Percentiles rank a stretch among this genome's conserved stretches.
phyloP scores from a whole-genome alignment of 2,113 vertebrate species.

The Emydura subglobosa region DNA sequence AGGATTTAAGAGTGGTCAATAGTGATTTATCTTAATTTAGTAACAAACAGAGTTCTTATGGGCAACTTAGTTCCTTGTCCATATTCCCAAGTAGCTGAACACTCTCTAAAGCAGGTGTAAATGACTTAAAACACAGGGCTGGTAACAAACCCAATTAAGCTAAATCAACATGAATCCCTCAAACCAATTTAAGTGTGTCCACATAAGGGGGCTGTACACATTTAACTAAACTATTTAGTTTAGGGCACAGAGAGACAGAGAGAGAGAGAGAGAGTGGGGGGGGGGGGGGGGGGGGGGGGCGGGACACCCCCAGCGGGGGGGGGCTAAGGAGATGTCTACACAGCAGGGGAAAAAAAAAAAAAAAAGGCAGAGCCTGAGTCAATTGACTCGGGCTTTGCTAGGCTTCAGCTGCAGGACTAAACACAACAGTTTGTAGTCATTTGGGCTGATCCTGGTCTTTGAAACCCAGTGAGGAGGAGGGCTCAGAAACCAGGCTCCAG shows the following conservation, averaged over 20 bases:
- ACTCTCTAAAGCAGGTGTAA: not conserved
- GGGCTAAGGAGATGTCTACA: not conserved
- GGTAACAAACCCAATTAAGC: not conserved
- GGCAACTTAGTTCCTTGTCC: not conserved
- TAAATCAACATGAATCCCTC: not conserved
- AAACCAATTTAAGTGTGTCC: not conserved
- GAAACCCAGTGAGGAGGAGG: not conserved
- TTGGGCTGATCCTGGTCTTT: not conserved
- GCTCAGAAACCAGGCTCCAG: not conserved
- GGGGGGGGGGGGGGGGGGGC: no score
- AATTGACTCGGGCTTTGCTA: not conserved
- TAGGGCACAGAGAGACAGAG: not conserved
- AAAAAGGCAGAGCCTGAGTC: not conserved
- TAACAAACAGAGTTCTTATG: not conserved
- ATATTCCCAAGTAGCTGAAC: not conserved
- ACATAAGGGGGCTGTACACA: not conserved
- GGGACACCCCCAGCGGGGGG: no score
- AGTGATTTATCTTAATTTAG: not conserved
- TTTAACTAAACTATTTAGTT: not conserved
- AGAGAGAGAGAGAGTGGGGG: no score
- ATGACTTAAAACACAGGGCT: not conserved
- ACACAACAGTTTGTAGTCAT: not conserved
- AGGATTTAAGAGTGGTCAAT: rapidly evolving
- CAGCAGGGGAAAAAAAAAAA: not conserved
- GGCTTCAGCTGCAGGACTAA: not conserved